These are phyloP conservation scores for Alloplasta piceator DNA, from an alignment of 2,888 invertebrate species.

Conservation along the genomic window DNA sequence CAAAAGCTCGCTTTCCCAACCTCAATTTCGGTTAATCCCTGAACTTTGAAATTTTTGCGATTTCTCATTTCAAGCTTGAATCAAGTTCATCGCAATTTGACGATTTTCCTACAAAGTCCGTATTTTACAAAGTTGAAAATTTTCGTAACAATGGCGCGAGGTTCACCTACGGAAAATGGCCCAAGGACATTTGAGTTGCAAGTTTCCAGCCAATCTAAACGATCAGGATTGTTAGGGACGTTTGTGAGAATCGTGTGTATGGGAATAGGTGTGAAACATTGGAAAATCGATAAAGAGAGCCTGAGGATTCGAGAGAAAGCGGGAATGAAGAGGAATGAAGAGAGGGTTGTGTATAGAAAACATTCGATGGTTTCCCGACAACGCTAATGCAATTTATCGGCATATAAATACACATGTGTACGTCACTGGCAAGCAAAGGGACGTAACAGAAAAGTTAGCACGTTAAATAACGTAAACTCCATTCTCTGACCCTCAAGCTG, in stretches of 20 bases:
- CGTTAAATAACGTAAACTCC: too few relatives aligned
- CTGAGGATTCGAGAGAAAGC: conserved; percentile 42
- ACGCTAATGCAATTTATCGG: conserved; percentile 19
- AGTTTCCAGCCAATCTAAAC: conserved; percentile 43
- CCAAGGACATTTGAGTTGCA: conserved; percentile 42
- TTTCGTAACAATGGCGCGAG: conserved; percentile 7
- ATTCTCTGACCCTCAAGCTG: too few relatives aligned
- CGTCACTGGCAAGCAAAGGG: neutral
- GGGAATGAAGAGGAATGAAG: conserved; percentile 19
- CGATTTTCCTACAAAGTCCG: neutral
- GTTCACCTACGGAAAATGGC: conserved; percentile 12
- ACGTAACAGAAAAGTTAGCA: too few relatives aligned
- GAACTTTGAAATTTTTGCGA: neutral
- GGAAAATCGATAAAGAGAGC: conserved; percentile 54
- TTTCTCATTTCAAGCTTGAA: neutral
- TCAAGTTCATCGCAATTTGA: too few relatives aligned
- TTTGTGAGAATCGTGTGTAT: conserved; percentile 24
- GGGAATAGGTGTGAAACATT: conserved; percentile 1
- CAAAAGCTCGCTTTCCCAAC: neutral
- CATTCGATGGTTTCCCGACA: conserved; percentile 16
- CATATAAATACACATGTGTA: neutral
- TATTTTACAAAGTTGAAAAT: conserved; percentile 5
- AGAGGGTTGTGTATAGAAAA: neutral
- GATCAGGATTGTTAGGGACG: conserved; percentile 56
- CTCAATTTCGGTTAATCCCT: neutral